phyloP scores from a whole-genome alignment of 2,113 vertebrate species.

The Cottus gobio region DNA sequence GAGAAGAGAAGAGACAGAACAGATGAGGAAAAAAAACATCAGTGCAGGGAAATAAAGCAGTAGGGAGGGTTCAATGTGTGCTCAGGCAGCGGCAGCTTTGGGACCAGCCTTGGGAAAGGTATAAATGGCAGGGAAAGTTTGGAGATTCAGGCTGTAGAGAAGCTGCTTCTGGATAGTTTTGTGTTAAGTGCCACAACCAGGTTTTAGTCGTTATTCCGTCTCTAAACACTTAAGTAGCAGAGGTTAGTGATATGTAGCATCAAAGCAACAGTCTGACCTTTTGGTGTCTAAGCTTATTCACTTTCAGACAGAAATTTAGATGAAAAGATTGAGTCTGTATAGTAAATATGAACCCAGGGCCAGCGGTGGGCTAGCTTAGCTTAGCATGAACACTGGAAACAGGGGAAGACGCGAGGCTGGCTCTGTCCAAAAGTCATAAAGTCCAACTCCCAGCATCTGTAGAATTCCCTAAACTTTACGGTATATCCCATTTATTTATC shows the following conservation, averaged over 20 bases:
- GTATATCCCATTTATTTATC: background rate
- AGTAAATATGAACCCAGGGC: background rate
- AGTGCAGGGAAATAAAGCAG: constrained; percentile 32
- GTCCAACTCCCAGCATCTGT: background rate
- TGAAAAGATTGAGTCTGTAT: background rate
- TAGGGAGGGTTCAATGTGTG: constrained; percentile 20
- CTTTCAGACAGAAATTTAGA: background rate
- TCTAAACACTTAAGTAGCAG: constrained; percentile 7
- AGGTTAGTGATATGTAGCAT: constrained; percentile 1
- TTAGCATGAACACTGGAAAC: background rate
- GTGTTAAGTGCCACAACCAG: constrained; percentile 27
- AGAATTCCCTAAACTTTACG: background rate
- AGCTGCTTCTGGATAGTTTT: constrained; percentile 24
- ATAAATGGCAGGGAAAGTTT: constrained; percentile 22
- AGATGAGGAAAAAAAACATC: constrained; percentile 41
- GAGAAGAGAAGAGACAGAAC: constrained; percentile 58
- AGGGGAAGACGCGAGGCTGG: background rate
- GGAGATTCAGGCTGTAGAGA: constrained; percentile 32
- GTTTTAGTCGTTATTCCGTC: constrained; percentile 25
- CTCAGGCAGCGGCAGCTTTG: constrained; percentile 31
- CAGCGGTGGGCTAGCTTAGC: background rate
- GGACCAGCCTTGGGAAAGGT: constrained; percentile 22
- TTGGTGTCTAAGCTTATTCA: background rate
- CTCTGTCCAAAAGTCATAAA: background rate
- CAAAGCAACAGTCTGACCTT: background rate